Percentiles rank a stretch among this genome's conserved stretches.
These are phyloP conservation scores for Chelonia mydas DNA, from an alignment of 2,797 vertebrate genomes.

Conservation along the genomic window DNA sequence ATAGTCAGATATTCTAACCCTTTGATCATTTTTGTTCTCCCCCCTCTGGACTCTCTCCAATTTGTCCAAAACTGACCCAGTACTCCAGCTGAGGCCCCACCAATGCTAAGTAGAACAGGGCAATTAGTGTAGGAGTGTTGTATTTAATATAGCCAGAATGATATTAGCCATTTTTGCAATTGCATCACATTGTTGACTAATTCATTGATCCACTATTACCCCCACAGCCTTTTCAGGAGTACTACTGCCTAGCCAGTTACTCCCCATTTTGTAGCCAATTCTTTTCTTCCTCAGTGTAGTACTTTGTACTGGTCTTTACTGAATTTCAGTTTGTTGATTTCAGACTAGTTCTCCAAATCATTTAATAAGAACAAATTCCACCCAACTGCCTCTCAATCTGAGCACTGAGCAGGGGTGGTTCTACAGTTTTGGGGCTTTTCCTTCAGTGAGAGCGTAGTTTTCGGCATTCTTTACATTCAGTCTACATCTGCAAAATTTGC, in stretches of 20 bases:
- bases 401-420: background rate
- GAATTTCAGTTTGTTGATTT: background rate
- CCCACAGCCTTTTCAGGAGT: background rate
- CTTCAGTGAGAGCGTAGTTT: background rate
- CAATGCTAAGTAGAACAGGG: background rate
- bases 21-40: background rate
- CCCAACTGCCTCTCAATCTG: rapidly evolving
- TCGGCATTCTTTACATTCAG: rapidly evolving
- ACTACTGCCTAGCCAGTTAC: background rate
- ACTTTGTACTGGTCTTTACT: background rate
- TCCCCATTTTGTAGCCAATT: background rate
- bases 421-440: background rate
- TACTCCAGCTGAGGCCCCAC: background rate
- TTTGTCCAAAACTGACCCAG: background rate
- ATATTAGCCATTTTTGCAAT: background rate
- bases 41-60: background rate
- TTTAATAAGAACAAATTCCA: background rate
- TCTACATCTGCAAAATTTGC: background rate
- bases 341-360: background rate
- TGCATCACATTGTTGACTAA: background rate
- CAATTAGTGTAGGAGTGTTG: background rate
- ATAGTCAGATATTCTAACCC: too few species aligned
- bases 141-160: background rate
- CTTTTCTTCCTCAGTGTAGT: background rate
- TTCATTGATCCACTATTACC: background rate